Conservation (phyloP, 2,797 vertebrate genomes). For the Knipowitschia caucasica region DNA sequence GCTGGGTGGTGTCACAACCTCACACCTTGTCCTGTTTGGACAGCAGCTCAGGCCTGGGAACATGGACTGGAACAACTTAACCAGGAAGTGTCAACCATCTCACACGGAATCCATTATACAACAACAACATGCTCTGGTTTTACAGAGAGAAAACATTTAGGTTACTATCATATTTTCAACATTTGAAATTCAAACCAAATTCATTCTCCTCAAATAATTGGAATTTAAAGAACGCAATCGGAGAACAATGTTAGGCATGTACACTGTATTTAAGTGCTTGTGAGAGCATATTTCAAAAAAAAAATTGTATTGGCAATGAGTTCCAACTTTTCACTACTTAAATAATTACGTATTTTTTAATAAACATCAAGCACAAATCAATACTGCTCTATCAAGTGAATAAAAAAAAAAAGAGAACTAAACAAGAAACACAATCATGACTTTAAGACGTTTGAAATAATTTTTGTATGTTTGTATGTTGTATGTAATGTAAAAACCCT, state of each 20-base stretch:
- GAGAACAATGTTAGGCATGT: not conserved
- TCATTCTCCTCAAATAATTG: not conserved
- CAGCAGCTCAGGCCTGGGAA: conserved; percentile 39
- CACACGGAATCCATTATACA: conserved; percentile 20
- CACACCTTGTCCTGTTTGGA: conserved; percentile 61
- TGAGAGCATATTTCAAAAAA: no score
- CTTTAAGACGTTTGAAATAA: no score
- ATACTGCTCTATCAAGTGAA: no score
- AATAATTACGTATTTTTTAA: no score
- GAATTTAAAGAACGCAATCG: not conserved
- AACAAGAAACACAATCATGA: no score
- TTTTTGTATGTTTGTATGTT: no score
- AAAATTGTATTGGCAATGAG: no score
- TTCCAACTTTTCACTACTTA: no score
- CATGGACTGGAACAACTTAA: not conserved
- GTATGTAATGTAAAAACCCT: no score
- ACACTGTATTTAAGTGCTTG: no score
- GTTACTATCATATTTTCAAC: not conserved
- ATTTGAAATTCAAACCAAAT: not conserved
- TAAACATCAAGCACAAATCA: no score
- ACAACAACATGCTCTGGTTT: conserved; percentile 29
- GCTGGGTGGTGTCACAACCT: conserved; percentile 61
- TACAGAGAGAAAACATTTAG: conserved; percentile 4
- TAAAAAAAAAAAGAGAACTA: no score
- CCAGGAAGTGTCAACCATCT: conserved; percentile 43